Percentiles rank a stretch among this genome's conserved stretches.
Conservation (phyloP, 2,888 invertebrate species). For the Cheilosia urbana region DNA sequence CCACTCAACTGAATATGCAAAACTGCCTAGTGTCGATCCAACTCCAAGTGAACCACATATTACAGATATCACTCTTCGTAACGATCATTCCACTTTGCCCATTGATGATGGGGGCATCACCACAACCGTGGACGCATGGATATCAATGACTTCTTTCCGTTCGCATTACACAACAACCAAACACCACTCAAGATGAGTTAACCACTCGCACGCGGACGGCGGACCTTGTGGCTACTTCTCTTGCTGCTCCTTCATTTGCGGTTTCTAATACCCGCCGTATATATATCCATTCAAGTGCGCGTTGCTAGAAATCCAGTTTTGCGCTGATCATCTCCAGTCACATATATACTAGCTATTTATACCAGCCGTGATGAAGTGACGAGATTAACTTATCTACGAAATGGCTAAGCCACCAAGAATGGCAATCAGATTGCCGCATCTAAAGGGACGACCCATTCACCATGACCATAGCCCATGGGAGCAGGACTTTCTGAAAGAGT, state of each 20-base stretch:
- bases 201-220: conserved; percentile 70
- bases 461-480: conserved; percentile 8
- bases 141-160: conserved; percentile 64
- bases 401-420: conserved; percentile 51
- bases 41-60: conserved; percentile 45
- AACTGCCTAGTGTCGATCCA: conserved; percentile 50
- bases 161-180: conserved; percentile 40
- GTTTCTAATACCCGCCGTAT: conserved; percentile 66
- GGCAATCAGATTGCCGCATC: conserved; percentile 41
- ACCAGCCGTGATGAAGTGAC: conserved; percentile 45
- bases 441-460: conserved; percentile 45
- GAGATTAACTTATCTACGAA: conserved; percentile 70
- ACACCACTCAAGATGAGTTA: conserved; percentile 48
- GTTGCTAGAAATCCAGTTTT: conserved; percentile 60
- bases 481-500: conserved; percentile 67
- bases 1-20: neutral
- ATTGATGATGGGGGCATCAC: conserved; percentile 58
- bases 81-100: conserved; percentile 39
- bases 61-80: conserved; percentile 60
- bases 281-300: conserved; percentile 11
- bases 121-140: conserved; percentile 56
- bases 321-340: conserved; percentile 57
- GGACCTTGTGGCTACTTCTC: conserved; percentile 71
- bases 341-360: conserved; percentile 20
- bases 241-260: conserved; percentile 62